Percentiles rank a stretch among this genome's conserved stretches.
Evolutionary conservation across 1,140 invertebrate species (phyloP).

Genomic region (Euwallacea fornicatus): DNA sequence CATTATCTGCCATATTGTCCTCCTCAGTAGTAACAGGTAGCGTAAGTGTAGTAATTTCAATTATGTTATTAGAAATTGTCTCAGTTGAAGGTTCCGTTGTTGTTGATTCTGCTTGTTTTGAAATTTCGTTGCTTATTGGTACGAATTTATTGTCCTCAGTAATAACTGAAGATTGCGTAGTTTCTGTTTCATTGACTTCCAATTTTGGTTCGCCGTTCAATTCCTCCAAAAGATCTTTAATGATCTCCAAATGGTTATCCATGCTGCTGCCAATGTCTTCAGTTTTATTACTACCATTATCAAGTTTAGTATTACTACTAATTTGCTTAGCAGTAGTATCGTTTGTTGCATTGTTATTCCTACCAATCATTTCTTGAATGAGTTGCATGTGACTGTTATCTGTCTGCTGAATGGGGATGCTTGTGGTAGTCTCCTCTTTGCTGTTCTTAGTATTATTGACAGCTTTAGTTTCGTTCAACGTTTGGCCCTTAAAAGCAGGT

Average conservation of each 20-base stretch:
- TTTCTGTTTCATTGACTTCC: background rate
- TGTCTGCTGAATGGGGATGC: background rate
- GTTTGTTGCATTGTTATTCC: background rate
- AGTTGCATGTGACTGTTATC: no score
- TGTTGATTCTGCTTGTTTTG: no score
- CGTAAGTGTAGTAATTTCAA: background rate
- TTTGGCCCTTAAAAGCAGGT: background rate
- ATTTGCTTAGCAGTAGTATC: no score
- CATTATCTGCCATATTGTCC: conserved; percentile 9
- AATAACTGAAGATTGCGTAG: background rate
- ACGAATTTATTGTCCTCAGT: no score
- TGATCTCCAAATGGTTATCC: background rate
- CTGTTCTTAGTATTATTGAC: background rate
- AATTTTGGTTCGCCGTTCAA: background rate
- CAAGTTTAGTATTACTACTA: no score
- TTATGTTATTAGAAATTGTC: background rate
- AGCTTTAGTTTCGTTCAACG: background rate
- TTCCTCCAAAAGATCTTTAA: background rate
- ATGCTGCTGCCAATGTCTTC: background rate
- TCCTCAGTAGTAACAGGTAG: background rate
- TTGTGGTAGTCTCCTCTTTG: background rate
- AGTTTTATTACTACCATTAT: no score
- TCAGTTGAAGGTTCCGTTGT: no score
- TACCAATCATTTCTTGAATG: no score
- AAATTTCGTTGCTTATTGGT: no score